These are phyloP conservation scores for Calycopis cecrops DNA, from an alignment of 1,140 invertebrate genomes.

Conservation along the genomic window DNA sequence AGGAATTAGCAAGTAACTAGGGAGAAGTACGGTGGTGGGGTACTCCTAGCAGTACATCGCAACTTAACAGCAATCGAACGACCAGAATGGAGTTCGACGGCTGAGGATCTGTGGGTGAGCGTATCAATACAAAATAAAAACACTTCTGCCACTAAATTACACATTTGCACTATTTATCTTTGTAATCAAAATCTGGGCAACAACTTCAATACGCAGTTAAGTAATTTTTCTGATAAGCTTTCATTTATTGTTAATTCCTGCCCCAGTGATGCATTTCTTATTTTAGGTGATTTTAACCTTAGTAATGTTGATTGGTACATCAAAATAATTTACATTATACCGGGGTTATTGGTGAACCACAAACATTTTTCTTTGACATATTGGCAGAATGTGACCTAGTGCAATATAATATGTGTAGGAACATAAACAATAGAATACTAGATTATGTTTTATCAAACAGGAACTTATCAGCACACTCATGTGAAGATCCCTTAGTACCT, in stretches of 20 bases:
- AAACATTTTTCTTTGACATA: too few species aligned
- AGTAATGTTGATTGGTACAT: conserved; percentile 17
- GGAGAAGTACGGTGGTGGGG: neutral
- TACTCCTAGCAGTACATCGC: neutral
- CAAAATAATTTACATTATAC: neutral
- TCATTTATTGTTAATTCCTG: conserved; percentile 7
- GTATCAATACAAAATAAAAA: neutral
- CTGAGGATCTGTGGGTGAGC: neutral
- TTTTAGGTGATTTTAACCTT: conserved; percentile 21
- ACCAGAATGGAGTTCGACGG: neutral
- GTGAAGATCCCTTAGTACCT: neutral
- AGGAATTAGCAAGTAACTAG: neutral
- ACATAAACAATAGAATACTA: too few species aligned
- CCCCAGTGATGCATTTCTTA: conserved; percentile 19
- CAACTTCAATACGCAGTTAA: conserved; percentile 11
- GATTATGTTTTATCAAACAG: too few species aligned
- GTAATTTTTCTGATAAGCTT: conserved; percentile 17
- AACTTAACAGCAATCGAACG: conserved; percentile 1
- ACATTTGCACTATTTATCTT: conserved; percentile 17
- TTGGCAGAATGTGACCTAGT: too few species aligned
- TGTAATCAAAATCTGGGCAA: conserved; percentile 19
- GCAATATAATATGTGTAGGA: too few species aligned
- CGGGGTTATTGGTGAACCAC: neutral
- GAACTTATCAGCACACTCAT: too few species aligned
- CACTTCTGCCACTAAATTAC: conserved; percentile 2